Evolutionary conservation across 2,113 vertebrate genomes (phyloP), one percentile per base, ranked within the genome.

Genomic region (Macrotus californicus): DNA sequence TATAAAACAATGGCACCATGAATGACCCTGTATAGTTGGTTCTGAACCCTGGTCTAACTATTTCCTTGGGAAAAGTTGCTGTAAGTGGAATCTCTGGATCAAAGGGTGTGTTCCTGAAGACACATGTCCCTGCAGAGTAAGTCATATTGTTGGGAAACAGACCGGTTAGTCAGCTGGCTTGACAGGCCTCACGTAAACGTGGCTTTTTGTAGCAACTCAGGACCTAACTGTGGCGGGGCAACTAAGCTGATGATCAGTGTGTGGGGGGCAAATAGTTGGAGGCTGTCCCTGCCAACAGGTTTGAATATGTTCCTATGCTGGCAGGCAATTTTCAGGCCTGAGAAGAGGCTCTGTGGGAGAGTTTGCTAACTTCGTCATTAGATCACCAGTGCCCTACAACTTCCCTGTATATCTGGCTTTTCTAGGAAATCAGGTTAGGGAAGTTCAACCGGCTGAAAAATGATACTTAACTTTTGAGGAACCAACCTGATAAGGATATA

Each of bases 381-480:
- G 54, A 64, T 21, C 7, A 43, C 22, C 43, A 48, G 39, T 41
- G 48, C n/a, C 72, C 29, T 84, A 54, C 29, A 80, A 77, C 84
- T 96, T 96, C 92, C 97, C 77, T 84, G 92, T 93, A 88, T 92
- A 92, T 59, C 83, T 96, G 70, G 31, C 46, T 90, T 94, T 97
- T 97, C 96, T 93, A 93, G 88, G 95, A 97, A 97, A 70, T 46
- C 66, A 87, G 61, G 34, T 73, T 86, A 95, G 85, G 92, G 84
- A 96, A 97, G 70, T 97, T 96, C 79, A 92, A 26, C 24, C 73
- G 61, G 59, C 18, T 93, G 13, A 67, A 95, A 93, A 95, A 94
- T n/a, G 80, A 84, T 91, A 93, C 36, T 14, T 73, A 59, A 95
- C 73, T 93, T 97, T 97, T 97, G 81, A 94, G 96, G 88, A 96